phyloP scores from a whole-genome alignment of 2,113 vertebrate genomes.

The Crotalus horridus region DNA sequence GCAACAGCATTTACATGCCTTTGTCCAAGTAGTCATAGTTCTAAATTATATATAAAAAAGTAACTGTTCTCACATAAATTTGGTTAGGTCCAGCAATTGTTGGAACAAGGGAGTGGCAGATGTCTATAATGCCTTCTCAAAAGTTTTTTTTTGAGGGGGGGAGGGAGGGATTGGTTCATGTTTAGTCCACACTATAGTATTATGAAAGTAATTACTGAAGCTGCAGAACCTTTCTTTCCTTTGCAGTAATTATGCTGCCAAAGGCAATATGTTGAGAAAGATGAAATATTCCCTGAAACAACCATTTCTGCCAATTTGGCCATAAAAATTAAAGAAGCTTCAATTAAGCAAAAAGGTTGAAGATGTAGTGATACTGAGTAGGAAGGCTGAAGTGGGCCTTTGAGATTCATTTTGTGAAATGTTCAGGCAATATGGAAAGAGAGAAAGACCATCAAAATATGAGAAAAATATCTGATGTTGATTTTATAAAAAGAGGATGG shows the following conservation, averaged over 20 bases:
- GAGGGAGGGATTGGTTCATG: background rate
- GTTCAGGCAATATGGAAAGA: conserved; percentile 16
- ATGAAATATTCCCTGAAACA: conserved; percentile 37
- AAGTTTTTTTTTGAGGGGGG: background rate
- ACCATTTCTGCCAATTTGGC: conserved; percentile 46
- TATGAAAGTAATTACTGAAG: background rate
- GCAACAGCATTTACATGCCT: background rate
- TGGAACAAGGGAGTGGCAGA: background rate
- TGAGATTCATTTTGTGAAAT: conserved; percentile 18
- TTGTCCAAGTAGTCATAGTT: background rate
- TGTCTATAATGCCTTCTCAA: background rate
- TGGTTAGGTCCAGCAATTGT: background rate
- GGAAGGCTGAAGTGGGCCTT: conserved; percentile 33
- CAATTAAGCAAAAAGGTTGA: conserved; percentile 44
- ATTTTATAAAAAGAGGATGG: background rate
- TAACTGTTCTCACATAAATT: background rate
- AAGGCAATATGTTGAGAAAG: background rate
- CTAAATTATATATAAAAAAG: background rate
- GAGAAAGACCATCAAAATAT: conserved; percentile 27
- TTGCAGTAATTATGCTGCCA: background rate
- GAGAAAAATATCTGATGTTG: background rate
- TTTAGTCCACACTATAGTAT: background rate
- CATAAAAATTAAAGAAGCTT: conserved; percentile 49
- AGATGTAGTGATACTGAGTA: conserved; percentile 34
- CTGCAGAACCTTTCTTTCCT: background rate